These are phyloP conservation scores for Tipula confusa DNA, from an alignment of 2,888 invertebrate species.

Conservation along the genomic window DNA sequence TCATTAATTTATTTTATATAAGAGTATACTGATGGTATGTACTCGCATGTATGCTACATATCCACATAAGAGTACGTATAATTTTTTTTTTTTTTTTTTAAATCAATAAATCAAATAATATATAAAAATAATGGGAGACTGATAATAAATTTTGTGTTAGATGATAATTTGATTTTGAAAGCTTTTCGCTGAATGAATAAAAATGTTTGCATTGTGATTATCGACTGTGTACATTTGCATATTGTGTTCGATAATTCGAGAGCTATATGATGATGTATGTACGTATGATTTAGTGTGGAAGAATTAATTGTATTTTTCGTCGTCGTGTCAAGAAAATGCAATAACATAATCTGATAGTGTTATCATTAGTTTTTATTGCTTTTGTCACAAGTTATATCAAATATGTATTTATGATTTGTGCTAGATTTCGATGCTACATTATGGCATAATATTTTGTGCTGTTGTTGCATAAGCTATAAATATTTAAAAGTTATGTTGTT, in stretches of 20 bases:
- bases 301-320: not conserved
- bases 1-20: not conserved
- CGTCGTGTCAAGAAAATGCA: not conserved
- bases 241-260: not conserved
- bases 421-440: not conserved
- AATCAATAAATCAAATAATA: constrained; percentile 25
- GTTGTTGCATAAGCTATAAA: no score
- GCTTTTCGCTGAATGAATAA: not conserved
- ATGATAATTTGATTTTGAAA: not conserved
- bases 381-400: no score
- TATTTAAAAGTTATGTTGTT: no score
- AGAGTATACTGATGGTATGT: not conserved
- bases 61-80: not conserved
- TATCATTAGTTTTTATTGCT: not conserved
- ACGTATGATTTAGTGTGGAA: not conserved
- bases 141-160: not conserved
- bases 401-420: not conserved
- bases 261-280: no score
- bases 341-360: not conserved
- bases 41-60: not conserved
- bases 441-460: no score
- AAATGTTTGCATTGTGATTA: not conserved
- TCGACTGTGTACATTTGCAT: not conserved
- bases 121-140: not conserved
- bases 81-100: not conserved